Conservation (phyloP, 2,888 invertebrate species). For the Dastarcus helophoroides region DNA sequence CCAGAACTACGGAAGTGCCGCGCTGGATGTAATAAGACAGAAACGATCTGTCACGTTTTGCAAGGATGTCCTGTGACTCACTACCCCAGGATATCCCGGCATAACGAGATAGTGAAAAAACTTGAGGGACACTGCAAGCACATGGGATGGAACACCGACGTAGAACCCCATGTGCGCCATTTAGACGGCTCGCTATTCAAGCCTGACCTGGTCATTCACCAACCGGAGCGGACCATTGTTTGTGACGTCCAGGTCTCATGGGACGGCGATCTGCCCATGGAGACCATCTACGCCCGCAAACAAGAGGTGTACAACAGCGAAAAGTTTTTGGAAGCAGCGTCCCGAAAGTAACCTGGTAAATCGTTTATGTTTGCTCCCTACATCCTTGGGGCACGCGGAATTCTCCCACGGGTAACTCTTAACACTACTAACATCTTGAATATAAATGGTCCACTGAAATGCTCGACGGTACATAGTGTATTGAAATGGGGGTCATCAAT, state of each 20-base stretch:
- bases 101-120: background rate
- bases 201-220: background rate
- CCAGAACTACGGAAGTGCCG: constrained; percentile 12
- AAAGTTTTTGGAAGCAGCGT: background rate
- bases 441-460: background rate
- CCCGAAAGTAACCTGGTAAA: background rate
- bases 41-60: constrained; percentile 15
- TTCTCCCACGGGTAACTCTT: background rate
- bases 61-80: constrained; percentile 13
- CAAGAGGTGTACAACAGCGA: background rate
- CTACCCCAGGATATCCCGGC: background rate
- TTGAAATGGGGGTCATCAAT: background rate
- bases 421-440: background rate
- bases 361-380: background rate
- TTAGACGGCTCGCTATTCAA: background rate
- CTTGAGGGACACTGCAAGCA: background rate
- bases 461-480: background rate
- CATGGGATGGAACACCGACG: background rate
- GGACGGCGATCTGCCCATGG: background rate
- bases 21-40: constrained; percentile 11
- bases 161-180: background rate
- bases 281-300: background rate
- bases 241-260: background rate
- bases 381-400: background rate
- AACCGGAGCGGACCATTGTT: background rate